These are phyloP conservation scores for Euwallacea fornicatus DNA, from an alignment of 1,140 invertebrate genomes.

Conservation along the genomic window DNA sequence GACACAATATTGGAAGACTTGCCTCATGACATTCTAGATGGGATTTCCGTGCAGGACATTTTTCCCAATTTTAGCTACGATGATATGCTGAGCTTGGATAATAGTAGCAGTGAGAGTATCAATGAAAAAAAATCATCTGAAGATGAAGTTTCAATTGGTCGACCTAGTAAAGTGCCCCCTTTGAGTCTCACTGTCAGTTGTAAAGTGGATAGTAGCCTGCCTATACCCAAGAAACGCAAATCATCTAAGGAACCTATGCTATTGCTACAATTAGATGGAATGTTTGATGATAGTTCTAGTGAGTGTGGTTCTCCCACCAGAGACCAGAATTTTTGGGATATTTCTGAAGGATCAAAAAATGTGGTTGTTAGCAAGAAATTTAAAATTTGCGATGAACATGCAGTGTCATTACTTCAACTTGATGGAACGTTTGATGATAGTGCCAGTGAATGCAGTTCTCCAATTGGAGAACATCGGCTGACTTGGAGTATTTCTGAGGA, in stretches of 20 bases:
- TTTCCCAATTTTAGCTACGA: conserved; percentile 63
- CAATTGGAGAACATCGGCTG: conserved; percentile 38
- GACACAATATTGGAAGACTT: conserved; percentile 82
- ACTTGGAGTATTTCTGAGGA: conserved; percentile 58
- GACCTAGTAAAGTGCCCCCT: conserved; percentile 63
- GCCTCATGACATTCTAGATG: conserved; percentile 76
- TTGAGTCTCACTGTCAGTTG: conserved; percentile 70
- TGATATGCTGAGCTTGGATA: conserved; percentile 47
- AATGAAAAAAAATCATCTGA: conserved; percentile 49
- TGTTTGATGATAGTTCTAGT: conserved; percentile 63
- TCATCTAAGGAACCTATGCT: conserved; percentile 48
- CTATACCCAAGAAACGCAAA: conserved; percentile 69
- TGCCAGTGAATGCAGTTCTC: conserved; percentile 55
- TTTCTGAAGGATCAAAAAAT: conserved; percentile 62
- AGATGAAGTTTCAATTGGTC: conserved; percentile 41
- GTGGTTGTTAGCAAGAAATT: no score
- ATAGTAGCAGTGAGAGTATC: conserved; percentile 43
- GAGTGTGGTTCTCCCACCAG: conserved; percentile 52
- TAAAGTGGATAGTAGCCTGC: conserved; percentile 62
- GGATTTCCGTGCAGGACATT: conserved; percentile 79
- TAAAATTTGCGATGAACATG: conserved; percentile 23
- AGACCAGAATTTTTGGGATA: conserved; percentile 45
- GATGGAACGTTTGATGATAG: conserved; percentile 71
- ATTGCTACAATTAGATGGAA: conserved; percentile 70
- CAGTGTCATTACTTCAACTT: conserved; percentile 60